A percentile compares a stretch with the other conserved stretches of the same genome.
phyloP scores from a whole-genome alignment of 2,888 invertebrate species.

The Aspidapion aeneum region DNA sequence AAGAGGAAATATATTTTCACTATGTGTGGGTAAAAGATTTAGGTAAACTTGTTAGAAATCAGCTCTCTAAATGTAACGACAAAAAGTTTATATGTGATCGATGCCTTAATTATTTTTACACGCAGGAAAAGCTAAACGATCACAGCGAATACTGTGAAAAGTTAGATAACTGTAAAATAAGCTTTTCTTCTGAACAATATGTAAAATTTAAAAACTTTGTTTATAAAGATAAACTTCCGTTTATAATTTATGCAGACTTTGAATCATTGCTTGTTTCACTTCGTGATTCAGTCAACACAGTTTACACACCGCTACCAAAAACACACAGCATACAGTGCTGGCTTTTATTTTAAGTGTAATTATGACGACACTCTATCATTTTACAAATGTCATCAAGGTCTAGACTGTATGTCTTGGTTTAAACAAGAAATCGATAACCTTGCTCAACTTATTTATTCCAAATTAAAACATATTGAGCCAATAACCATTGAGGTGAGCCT shows the following conservation, averaged over 20 bases:
- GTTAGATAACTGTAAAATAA: conserved; percentile 14
- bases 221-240: conserved; percentile 5
- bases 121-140: conserved; percentile 9
- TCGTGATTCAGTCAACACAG: not conserved
- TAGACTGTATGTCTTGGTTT: conserved; percentile 29
- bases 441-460: conserved; percentile 8
- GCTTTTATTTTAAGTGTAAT: not conserved
- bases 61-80: conserved; percentile 12
- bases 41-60: not conserved
- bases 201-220: conserved; percentile 10
- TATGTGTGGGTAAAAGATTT: not conserved
- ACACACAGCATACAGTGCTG: not conserved
- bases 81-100: conserved; percentile 22
- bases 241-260: not conserved
- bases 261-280: not conserved
- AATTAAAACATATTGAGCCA: not conserved
- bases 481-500: not conserved
- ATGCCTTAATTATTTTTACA: conserved; percentile 27
- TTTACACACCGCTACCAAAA: not conserved
- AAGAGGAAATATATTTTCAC: not conserved
- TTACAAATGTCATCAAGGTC: not conserved
- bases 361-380: not conserved
- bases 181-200: conserved; percentile 5
- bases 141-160: conserved; percentile 10
- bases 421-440: conserved; percentile 21